Conservation (phyloP, 2,888 invertebrate genomes). For the Drosophila demipolita region DNA sequence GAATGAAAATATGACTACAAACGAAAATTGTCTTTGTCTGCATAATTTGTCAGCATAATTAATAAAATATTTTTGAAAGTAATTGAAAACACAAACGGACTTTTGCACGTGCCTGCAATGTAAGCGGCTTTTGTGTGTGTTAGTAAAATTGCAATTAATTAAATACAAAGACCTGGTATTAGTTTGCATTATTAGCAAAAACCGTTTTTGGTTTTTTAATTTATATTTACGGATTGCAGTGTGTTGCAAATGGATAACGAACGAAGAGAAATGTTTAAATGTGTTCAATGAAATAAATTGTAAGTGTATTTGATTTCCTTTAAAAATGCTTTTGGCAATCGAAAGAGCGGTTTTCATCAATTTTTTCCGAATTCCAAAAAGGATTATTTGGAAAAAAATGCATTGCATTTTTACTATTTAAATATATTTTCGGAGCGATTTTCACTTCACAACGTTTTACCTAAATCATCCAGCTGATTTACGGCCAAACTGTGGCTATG, state of each 20-base stretch:
- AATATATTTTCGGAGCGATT: not conserved
- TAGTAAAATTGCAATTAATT: not conserved
- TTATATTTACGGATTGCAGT: no score
- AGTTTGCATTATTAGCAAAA: not conserved
- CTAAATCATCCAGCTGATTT: not conserved
- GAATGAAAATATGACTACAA: not conserved
- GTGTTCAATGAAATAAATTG: not conserved
- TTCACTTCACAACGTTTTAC: not conserved
- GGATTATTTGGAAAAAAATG: not conserved
- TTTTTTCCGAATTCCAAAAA: not conserved
- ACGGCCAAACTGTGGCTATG: not conserved
- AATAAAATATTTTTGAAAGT: not conserved
- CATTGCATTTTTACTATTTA: no score
- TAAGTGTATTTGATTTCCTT: not conserved
- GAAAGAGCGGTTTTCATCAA: no score
- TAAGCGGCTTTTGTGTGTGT: not conserved
- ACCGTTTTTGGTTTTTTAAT: not conserved
- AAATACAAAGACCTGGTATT: not conserved
- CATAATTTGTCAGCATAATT: not conserved
- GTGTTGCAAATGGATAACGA: no score
- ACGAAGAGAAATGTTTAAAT: no score
- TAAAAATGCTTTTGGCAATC: not conserved
- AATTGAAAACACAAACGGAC: not conserved
- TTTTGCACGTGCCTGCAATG: not conserved
- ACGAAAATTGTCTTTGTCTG: not conserved